phyloP scores from a whole-genome alignment of 2,797 vertebrate species.

The Poeciliopsis gracilis region DNA sequence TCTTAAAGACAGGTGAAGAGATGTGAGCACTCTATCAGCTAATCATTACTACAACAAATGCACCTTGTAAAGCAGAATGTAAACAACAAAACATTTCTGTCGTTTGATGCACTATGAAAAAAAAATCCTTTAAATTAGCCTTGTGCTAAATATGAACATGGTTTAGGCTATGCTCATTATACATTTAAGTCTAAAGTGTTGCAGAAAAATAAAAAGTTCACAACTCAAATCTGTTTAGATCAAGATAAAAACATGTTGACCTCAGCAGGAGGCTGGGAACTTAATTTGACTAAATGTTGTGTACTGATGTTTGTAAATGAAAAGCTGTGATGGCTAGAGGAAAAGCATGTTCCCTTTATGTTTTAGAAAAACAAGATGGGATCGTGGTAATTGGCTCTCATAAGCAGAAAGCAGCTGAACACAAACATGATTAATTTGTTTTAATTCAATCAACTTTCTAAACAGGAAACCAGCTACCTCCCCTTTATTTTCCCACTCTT shows the following conservation, averaged over 20 bases:
- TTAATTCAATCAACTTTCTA: constrained; percentile 20
- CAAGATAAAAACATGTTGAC: neutral
- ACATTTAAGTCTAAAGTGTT: neutral
- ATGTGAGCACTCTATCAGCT: neutral
- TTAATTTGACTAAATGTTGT: neutral
- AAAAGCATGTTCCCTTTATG: constrained; percentile 33
- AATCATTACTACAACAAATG: neutral
- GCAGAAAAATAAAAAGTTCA: neutral
- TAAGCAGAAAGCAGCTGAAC: constrained; percentile 27
- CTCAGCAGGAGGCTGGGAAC: neutral
- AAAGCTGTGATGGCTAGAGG: neutral
- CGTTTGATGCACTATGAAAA: neutral
- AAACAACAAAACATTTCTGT: neutral
- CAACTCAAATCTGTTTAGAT: neutral
- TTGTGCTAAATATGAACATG: neutral
- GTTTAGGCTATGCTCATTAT: neutral
- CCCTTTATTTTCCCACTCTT: neutral
- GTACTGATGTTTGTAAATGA: neutral
- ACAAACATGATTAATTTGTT: constrained; percentile 1
- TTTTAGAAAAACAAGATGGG: constrained; percentile 5
- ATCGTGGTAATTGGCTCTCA: constrained; percentile 31
- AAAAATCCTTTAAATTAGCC: neutral
- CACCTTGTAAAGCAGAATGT: neutral
- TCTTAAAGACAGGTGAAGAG: neutral
- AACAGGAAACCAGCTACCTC: constrained; percentile 12